Evolutionary conservation across 92 coral and sea anemone genomes (phyloP).

Genomic region (Muricea muricata): DNA sequence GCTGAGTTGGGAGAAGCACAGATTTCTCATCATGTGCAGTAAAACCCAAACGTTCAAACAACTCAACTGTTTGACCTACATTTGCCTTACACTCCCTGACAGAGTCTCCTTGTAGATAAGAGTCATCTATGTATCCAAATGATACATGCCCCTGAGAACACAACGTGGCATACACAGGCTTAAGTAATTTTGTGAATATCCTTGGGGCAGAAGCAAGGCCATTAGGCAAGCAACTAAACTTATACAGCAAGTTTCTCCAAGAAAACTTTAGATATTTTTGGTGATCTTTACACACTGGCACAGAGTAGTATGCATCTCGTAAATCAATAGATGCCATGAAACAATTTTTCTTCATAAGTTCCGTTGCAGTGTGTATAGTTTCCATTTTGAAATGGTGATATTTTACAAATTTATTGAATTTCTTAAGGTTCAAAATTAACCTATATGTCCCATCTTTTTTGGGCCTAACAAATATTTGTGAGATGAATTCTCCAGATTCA

Average conservation of each 20-base stretch:
- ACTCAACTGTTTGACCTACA: constrained; percentile 29
- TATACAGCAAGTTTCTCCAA: constrained; percentile 46
- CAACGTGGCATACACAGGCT: constrained; percentile 52
- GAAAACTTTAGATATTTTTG: constrained; percentile 39
- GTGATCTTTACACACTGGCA: constrained; percentile 41
- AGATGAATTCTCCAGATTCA: background rate
- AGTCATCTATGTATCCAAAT: constrained; percentile 61
- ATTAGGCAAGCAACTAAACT: constrained; percentile 62
- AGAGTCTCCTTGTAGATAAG: constrained; percentile 46
- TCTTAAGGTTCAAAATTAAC: background rate
- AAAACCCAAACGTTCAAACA: constrained; percentile 62
- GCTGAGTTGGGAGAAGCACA: constrained; percentile 49
- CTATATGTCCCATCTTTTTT: constrained; percentile 12
- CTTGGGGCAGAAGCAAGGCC: constrained; percentile 57
- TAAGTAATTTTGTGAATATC: constrained; percentile 55
- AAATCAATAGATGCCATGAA: constrained; percentile 50
- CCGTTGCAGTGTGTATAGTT: background rate
- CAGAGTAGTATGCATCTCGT: constrained; percentile 51
- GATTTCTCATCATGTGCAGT: constrained; percentile 57
- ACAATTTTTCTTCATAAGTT: constrained; percentile 4
- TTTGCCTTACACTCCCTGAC: constrained; percentile 42
- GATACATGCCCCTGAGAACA: constrained; percentile 49
- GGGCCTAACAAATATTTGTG: background rate
- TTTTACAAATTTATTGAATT: background rate
- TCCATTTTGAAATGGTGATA: constrained; percentile 19